phyloP scores from a whole-genome alignment of 2,888 invertebrate species.

The Polyommatus icarus region DNA sequence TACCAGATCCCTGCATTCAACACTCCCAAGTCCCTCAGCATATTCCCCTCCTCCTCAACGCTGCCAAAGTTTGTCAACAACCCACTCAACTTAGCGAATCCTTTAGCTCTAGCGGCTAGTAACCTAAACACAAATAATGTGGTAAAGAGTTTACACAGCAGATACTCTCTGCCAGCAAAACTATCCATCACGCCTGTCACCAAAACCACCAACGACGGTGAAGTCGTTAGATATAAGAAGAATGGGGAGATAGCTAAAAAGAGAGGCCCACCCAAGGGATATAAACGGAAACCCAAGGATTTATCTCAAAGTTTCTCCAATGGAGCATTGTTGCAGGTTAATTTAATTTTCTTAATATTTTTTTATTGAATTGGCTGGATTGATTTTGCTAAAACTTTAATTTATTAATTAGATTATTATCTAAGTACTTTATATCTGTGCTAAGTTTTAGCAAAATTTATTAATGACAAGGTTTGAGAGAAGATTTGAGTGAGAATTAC shows the following conservation, averaged over 20 bases:
- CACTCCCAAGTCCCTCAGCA: conserved; percentile 61
- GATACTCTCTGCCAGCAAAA: conserved; percentile 65
- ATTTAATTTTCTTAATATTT: neutral
- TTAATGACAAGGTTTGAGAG: too few relatives aligned
- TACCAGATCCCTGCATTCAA: conserved; percentile 70
- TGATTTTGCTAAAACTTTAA: too few relatives aligned
- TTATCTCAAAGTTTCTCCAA: conserved; percentile 60
- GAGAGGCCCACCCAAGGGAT: conserved; percentile 70
- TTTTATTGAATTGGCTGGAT: too few relatives aligned
- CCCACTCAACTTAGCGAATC: conserved; percentile 68
- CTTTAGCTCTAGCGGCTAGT: conserved; percentile 56
- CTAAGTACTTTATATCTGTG: too few relatives aligned
- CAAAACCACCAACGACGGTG: conserved; percentile 51
- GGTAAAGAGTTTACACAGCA: conserved; percentile 62
- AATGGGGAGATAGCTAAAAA: conserved; percentile 74
- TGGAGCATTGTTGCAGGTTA: conserved; percentile 58
- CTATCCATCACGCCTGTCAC: conserved; percentile 65
- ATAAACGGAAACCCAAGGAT: conserved; percentile 71
- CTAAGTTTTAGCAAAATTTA: too few relatives aligned
- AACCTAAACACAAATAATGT: conserved; percentile 57
- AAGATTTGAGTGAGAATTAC: too few relatives aligned
- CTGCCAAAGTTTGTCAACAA: conserved; percentile 73
- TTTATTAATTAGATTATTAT: too few relatives aligned
- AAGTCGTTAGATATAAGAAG: conserved; percentile 69
- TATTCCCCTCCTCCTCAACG: conserved; percentile 55